phyloP scores from a whole-genome alignment of 1,140 invertebrate genomes.

The Cotesia typhae region DNA sequence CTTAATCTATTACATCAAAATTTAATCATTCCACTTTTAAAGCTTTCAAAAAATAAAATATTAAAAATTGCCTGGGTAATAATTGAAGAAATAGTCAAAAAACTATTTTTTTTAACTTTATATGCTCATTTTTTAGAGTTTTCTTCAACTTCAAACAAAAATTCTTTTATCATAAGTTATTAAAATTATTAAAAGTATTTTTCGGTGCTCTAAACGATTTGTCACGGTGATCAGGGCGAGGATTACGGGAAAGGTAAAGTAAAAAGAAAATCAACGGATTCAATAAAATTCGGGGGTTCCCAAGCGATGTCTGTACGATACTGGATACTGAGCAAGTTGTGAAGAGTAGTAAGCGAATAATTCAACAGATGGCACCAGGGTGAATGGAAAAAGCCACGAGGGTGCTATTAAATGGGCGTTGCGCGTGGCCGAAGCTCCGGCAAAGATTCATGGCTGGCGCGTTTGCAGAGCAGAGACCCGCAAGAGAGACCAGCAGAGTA shows the following conservation, averaged over 20 bases:
- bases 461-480: slow-evolving; percentile 18
- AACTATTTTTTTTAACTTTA: background rate
- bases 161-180: too few relatives aligned
- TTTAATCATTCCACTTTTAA: too few relatives aligned
- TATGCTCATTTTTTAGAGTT: background rate
- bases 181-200: too few relatives aligned
- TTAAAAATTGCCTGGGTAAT: too few relatives aligned
- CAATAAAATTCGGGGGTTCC: slow-evolving; percentile 3
- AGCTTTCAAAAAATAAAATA: too few relatives aligned
- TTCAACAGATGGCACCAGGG: slow-evolving; percentile 58
- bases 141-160: background rate
- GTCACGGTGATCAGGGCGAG: background rate
- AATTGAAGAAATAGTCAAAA: too few relatives aligned
- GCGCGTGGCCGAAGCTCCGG: slow-evolving; percentile 52
- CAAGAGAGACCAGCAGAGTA: slow-evolving; percentile 44
- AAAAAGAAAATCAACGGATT: slow-evolving; percentile 18
- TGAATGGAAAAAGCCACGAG: slow-evolving; percentile 55
- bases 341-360: slow-evolving; percentile 17
- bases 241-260: background rate
- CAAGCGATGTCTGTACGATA: background rate
- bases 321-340: background rate
- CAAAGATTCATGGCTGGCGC: slow-evolving; percentile 65
- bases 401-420: slow-evolving; percentile 64
- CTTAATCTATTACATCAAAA: slow-evolving; percentile 1
- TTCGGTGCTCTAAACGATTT: background rate